Evolutionary conservation across 2,888 invertebrate species (phyloP).

Genomic region (Cataglyphis rosenhaueri): DNA sequence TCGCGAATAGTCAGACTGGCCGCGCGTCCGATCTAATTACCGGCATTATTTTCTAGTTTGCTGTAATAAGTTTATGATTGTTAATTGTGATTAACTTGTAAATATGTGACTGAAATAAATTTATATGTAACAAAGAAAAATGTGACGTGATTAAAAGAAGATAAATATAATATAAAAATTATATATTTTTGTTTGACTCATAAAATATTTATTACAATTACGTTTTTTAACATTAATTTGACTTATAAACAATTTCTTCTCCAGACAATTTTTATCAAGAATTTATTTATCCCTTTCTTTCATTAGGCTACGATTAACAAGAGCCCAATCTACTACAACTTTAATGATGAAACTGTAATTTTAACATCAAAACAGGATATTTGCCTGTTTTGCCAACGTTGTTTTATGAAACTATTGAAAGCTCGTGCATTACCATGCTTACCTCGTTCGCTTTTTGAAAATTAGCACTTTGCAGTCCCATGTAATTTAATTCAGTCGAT

Average conservation of each 20-base stretch:
- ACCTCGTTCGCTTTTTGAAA: slow-evolving; percentile 14
- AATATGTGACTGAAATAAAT: not conserved
- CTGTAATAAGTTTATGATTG: not conserved
- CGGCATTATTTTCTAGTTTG: slow-evolving; percentile 20
- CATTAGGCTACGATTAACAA: slow-evolving; percentile 14
- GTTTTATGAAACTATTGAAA: slow-evolving; percentile 23
- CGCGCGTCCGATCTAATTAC: not conserved
- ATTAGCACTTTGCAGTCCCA: slow-evolving; percentile 26
- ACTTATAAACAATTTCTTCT: not conserved
- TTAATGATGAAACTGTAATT: slow-evolving; percentile 27
- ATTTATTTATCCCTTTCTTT: not conserved
- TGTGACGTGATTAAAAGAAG: not conserved
- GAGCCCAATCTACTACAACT: slow-evolving; percentile 35
- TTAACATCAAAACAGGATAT: slow-evolving; percentile 19
- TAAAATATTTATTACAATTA: not conserved
- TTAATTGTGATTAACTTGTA: slow-evolving; percentile 3
- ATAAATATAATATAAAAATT: not conserved
- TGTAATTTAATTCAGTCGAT: slow-evolving; percentile 22
- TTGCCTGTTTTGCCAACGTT: not conserved
- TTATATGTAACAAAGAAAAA: not conserved
- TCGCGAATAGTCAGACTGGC: not conserved
- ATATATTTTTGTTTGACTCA: not conserved
- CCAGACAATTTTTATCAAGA: slow-evolving; percentile 2
- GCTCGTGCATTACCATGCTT: not conserved
- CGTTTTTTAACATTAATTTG: slow-evolving; percentile 6